Conservation (phyloP, 2,888 invertebrate genomes). For the Hedya salicella region DNA sequence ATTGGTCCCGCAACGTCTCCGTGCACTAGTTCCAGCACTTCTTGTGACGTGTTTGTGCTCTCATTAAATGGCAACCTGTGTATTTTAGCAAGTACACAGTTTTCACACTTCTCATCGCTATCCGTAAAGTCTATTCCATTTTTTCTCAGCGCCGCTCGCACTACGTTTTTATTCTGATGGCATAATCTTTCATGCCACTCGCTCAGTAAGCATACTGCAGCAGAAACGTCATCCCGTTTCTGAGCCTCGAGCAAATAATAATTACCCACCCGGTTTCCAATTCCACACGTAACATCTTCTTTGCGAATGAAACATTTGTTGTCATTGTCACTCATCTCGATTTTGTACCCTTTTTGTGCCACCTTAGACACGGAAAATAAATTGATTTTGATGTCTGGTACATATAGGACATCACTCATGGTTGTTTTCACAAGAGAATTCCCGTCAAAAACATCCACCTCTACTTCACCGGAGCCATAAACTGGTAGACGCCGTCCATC, state of each 20-base stretch:
- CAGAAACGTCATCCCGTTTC: too few relatives aligned
- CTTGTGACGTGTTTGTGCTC: neutral
- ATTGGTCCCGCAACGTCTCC: conserved; percentile 36
- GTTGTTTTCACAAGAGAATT: conserved; percentile 6
- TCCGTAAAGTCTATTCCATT: neutral
- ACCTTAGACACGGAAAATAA: conserved; percentile 23
- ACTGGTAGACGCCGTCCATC: neutral
- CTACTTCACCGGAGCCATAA: neutral
- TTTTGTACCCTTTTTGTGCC: neutral
- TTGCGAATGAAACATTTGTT: neutral
- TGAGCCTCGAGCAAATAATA: too few relatives aligned
- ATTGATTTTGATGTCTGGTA: conserved; percentile 25
- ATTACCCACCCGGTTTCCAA: neutral
- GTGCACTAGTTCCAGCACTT: neutral
- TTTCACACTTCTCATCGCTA: neutral
- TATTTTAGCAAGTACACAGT: conserved; percentile 11
- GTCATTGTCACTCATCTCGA: neutral
- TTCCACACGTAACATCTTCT: neutral
- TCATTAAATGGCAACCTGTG: conserved; percentile 5
- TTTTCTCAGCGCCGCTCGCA: neutral
- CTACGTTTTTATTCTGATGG: conserved; percentile 8
- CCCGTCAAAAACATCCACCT: neutral
- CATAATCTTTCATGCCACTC: conserved; percentile 10
- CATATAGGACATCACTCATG: conserved; percentile 15
- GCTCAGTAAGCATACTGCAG: too few relatives aligned